A percentile compares a stretch with the other conserved stretches of the same genome.
Conservation (phyloP, 2,888 invertebrate species). For the Neelides folsomi region DNA sequence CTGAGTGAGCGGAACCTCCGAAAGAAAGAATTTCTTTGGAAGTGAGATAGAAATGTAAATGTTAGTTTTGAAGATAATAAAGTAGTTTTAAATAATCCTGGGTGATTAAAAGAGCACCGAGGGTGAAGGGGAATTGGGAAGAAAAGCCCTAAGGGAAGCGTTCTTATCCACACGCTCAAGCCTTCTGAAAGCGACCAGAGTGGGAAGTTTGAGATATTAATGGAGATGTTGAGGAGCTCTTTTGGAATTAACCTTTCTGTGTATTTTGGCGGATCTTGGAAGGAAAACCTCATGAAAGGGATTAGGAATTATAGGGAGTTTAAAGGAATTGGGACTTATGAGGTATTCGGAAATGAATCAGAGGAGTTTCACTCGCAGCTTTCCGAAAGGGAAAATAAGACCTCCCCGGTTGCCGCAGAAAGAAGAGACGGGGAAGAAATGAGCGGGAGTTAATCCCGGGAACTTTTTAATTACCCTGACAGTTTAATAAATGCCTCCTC, state of each 20-base stretch:
- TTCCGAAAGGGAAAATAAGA: background rate
- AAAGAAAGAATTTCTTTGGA: too few species aligned
- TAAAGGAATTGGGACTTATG: background rate
- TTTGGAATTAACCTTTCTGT: background rate
- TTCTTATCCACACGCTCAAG: background rate
- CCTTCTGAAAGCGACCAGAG: too few species aligned
- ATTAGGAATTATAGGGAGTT: background rate
- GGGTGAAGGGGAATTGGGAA: background rate
- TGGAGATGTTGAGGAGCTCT: too few species aligned
- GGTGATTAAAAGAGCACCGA: constrained; percentile 9
- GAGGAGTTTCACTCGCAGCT: background rate
- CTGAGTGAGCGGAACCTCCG: too few species aligned
- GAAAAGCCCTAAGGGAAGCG: background rate
- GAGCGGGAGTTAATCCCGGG: constrained; percentile 2
- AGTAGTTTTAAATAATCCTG: constrained; percentile 10
- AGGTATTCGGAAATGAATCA: background rate
- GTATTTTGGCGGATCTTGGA: background rate
- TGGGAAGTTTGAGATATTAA: too few species aligned
- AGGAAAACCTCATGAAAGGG: constrained; percentile 2
- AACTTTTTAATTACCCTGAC: constrained; percentile 28
- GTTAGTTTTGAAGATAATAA: too few species aligned
- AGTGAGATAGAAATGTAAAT: too few species aligned
- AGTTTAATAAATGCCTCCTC: constrained; percentile 24
- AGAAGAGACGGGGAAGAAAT: background rate
- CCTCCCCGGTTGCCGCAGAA: background rate